phyloP scores from a whole-genome alignment of 2,888 invertebrate species.

The Nomada lathburiana region DNA sequence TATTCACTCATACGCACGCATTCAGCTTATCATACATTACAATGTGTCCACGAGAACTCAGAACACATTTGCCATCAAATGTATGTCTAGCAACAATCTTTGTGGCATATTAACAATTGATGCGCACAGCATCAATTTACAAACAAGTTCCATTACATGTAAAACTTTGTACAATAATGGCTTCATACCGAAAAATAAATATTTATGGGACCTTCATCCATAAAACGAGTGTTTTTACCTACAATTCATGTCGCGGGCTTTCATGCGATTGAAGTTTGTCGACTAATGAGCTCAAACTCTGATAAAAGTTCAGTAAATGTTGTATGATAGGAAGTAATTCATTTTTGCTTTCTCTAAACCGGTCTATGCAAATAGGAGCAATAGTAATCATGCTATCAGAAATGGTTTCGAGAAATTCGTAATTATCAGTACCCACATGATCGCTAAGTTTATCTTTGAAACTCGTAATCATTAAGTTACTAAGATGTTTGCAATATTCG shows the following conservation, averaged over 20 bases:
- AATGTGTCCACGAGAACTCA: slow-evolving; percentile 14
- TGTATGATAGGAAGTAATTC: slow-evolving; percentile 66
- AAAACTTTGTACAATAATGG: slow-evolving; percentile 39
- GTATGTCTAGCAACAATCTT: slow-evolving; percentile 15
- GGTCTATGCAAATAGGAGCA: slow-evolving; percentile 74
- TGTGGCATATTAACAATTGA: slow-evolving; percentile 21
- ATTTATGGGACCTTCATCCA: neutral
- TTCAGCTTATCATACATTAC: slow-evolving; percentile 34
- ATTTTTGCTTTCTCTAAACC: slow-evolving; percentile 66
- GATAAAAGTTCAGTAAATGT: slow-evolving; percentile 68
- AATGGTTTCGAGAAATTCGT: slow-evolving; percentile 83
- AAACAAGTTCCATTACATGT: neutral
- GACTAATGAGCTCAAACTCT: slow-evolving; percentile 62
- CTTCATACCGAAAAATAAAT: slow-evolving; percentile 28
- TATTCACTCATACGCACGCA: slow-evolving; percentile 2
- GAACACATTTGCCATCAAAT: slow-evolving; percentile 13
- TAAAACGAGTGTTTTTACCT: slow-evolving; percentile 9
- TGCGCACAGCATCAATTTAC: slow-evolving; percentile 8
- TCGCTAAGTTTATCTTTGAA: slow-evolving; percentile 75
- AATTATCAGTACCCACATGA: slow-evolving; percentile 78
- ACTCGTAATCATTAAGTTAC: slow-evolving; percentile 80
- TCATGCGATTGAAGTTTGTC: slow-evolving; percentile 58
- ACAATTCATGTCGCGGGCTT: slow-evolving; percentile 72
- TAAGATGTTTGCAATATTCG: slow-evolving; percentile 84
- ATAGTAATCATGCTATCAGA: slow-evolving; percentile 78